These are phyloP conservation scores for Cerastis leucographa DNA, from an alignment of 2,888 invertebrate species.

Conservation along the genomic window DNA sequence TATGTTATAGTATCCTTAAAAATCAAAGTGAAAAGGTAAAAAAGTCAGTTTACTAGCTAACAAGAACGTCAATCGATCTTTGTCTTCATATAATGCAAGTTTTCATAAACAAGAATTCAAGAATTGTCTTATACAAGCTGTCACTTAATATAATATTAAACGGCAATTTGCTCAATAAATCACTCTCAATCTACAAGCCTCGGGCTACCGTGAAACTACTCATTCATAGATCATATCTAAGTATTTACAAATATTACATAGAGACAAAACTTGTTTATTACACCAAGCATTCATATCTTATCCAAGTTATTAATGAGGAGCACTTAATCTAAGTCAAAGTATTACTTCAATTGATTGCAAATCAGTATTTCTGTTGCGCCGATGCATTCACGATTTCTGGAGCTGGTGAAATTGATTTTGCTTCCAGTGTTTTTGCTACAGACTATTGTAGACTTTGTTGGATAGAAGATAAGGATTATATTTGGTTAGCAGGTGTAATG, in stretches of 20 bases:
- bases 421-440: conserved; percentile 2
- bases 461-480: not conserved
- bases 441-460: conserved; percentile 21
- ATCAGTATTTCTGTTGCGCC: conserved; percentile 47
- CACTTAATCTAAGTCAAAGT: conserved; percentile 55
- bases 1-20: not conserved
- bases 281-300: conserved; percentile 45
- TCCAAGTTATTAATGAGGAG: conserved; percentile 57
- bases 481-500: not conserved
- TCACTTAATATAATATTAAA: conserved; percentile 21
- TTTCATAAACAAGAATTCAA: conserved; percentile 29
- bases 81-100: not conserved
- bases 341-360: conserved; percentile 62
- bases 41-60: not conserved
- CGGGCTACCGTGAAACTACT: conserved; percentile 29
- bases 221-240: conserved; percentile 49
- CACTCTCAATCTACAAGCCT: conserved; percentile 23
- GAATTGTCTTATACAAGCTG: conserved; percentile 7
- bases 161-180: conserved; percentile 44
- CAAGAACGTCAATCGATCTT: not conserved
- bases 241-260: conserved; percentile 50
- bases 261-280: conserved; percentile 56
- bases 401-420: conserved; percentile 45
- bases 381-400: conserved; percentile 48
- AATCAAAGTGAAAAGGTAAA: not conserved